Evolutionary conservation across 2,888 invertebrate species (phyloP).

Genomic region (Scelioninae gen. 2): DNA sequence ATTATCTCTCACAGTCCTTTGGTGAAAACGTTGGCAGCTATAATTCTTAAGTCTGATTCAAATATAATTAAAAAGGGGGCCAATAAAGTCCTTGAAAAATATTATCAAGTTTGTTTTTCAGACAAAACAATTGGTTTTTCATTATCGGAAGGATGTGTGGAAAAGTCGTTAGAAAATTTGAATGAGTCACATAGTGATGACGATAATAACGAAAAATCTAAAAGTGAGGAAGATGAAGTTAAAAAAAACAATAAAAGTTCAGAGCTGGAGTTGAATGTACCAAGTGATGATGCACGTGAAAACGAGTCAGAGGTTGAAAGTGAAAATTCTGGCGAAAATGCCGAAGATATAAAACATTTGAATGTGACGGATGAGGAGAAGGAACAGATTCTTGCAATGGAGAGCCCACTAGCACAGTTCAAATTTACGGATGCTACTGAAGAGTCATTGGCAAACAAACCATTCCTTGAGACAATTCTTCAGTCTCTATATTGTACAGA

Average conservation of each 20-base stretch:
- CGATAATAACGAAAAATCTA: constrained; percentile 55
- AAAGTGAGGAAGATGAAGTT: constrained; percentile 52
- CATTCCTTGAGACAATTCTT: constrained; percentile 92
- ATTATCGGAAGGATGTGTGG: constrained; percentile 85
- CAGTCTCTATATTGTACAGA: constrained; percentile 91
- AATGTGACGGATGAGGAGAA: constrained; percentile 97
- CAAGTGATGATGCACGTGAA: constrained; percentile 3
- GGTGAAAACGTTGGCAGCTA: constrained; percentile 92
- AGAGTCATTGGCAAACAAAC: constrained; percentile 79
- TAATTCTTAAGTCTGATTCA: constrained; percentile 89
- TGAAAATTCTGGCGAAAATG: constrained; percentile 54
- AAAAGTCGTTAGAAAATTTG: constrained; percentile 82
- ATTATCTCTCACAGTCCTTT: constrained; percentile 94
- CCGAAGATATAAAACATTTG: constrained; percentile 75
- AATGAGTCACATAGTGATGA: constrained; percentile 62
- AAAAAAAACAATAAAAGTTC: constrained; percentile 15
- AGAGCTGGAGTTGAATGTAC: constrained; percentile 1
- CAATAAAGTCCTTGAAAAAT: constrained; percentile 81
- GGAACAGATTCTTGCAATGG: constrained; percentile 78
- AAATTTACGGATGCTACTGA: constrained; percentile 56
- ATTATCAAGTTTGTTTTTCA: constrained; percentile 74
- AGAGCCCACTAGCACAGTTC: constrained; percentile 65
- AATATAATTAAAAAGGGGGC: constrained; percentile 83
- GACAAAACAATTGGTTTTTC: constrained; percentile 80
- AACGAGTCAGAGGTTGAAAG: constrained; percentile 33